Evolutionary conservation across 2,888 invertebrate species (phyloP).

Genomic region (Priocnemis perturbator): DNA sequence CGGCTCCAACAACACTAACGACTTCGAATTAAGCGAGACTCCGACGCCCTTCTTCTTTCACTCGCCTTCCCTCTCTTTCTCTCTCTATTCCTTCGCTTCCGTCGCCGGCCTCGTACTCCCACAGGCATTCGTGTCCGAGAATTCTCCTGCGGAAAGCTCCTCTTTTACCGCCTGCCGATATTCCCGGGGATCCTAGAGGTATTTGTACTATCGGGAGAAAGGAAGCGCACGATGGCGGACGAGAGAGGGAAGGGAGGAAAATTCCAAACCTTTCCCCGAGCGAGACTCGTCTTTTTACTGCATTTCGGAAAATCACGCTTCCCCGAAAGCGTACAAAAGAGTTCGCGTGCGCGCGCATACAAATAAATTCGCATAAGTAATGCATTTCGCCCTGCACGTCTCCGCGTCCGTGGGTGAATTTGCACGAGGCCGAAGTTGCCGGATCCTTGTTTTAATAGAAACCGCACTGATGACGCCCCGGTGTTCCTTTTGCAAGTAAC

Average conservation of each 20-base stretch:
- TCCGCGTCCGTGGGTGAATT: too few relatives aligned
- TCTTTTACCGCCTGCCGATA: conserved; percentile 45
- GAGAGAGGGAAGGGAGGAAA: conserved; percentile 29
- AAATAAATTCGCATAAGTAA: conserved; percentile 4
- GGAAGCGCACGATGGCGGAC: conserved; percentile 10
- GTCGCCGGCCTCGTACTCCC: conserved; percentile 14
- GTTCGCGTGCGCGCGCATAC: conserved; percentile 19
- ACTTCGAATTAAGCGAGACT: conserved; percentile 17
- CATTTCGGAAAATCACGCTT: conserved; percentile 39
- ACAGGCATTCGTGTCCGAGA: conserved; percentile 45
- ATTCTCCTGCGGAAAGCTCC: conserved; percentile 48
- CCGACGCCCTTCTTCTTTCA: background rate
- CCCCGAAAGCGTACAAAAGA: background rate
- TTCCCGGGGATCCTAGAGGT: conserved; percentile 41
- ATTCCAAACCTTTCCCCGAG: conserved; percentile 34
- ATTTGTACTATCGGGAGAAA: conserved; percentile 35
- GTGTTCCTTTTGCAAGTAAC: too few relatives aligned
- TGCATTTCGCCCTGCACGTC: background rate
- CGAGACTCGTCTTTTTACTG: conserved; percentile 28
- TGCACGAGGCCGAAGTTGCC: too few relatives aligned
- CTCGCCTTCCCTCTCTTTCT: conserved; percentile 9
- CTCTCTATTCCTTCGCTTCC: conserved; percentile 2
- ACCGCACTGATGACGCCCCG: too few relatives aligned
- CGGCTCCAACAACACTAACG: conserved; percentile 6
- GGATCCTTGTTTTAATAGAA: too few relatives aligned